A percentile compares a stretch with the other conserved stretches of the same genome.
Conservation (phyloP, 2,888 invertebrate species). For the Hirtodrosophila trivittata region DNA sequence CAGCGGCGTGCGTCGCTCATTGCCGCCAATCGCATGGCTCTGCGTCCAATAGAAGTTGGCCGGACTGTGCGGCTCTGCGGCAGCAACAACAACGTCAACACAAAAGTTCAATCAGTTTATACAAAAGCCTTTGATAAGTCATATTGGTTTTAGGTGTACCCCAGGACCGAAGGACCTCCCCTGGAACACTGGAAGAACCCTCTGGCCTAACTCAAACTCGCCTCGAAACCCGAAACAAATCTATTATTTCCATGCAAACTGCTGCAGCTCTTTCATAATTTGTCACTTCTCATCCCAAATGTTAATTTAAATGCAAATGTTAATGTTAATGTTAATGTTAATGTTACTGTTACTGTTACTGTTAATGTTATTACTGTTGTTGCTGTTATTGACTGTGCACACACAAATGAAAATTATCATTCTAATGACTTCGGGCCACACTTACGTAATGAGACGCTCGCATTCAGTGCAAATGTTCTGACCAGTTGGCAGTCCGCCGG, state of each 20-base stretch:
- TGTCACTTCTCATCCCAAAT: background rate
- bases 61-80: constrained; percentile 81
- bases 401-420: constrained; percentile 25
- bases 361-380: constrained; percentile 6
- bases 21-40: constrained; percentile 89
- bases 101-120: constrained; percentile 64
- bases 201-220: no score
- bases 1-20: constrained; percentile 85
- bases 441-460: constrained; percentile 99
- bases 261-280: background rate
- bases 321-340: constrained; percentile 7
- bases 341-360: constrained; percentile 3
- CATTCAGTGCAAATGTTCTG: constrained; percentile 98
- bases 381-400: constrained; percentile 14
- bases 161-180: constrained; percentile 3
- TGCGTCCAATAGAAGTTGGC: constrained; percentile 89
- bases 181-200: no score
- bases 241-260: background rate
- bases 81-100: constrained; percentile 24
- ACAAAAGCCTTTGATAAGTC: constrained; percentile 42
- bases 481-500: constrained; percentile 91
- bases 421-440: constrained; percentile 84
- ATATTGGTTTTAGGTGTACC: constrained; percentile 7
- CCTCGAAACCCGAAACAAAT: background rate
- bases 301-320: constrained; percentile 12